Percentiles rank a stretch among this genome's conserved stretches.
Conservation (phyloP, 2,113 vertebrate species). For the Alosa alosa region DNA sequence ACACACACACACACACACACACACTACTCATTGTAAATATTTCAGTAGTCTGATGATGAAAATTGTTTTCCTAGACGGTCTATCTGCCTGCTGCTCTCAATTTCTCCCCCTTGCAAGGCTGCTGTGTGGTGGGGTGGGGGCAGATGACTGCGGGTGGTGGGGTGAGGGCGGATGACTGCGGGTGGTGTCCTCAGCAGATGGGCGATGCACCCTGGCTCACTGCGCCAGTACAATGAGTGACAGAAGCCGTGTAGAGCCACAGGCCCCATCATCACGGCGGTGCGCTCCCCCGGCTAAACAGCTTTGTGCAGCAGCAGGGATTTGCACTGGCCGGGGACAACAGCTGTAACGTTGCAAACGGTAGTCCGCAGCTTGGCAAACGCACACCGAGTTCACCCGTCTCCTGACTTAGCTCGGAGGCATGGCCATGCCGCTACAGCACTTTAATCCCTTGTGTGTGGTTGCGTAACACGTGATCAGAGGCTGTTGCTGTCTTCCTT, state of each 20-base stretch:
- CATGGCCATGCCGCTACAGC: not conserved
- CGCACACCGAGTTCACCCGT: conserved; percentile 24
- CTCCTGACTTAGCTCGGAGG: not conserved
- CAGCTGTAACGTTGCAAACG: conserved; percentile 23
- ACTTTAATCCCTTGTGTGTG: not conserved
- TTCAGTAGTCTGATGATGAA: not conserved
- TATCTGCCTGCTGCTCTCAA: not conserved
- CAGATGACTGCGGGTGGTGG: not conserved
- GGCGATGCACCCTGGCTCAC: not conserved
- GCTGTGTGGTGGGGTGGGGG: not conserved
- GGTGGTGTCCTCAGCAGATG: not conserved
- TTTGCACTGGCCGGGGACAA: conserved; percentile 20
- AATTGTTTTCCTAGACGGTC: not conserved
- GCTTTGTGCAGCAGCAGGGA: conserved; percentile 4
- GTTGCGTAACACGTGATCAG: not conserved
- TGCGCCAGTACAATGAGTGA: not conserved
- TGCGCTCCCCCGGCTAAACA: not conserved
- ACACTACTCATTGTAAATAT: not conserved
- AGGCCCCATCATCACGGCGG: not conserved
- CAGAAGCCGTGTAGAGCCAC: not conserved
- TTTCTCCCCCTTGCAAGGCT: not conserved
- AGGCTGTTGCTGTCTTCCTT: not conserved
- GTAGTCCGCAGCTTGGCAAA: conserved; percentile 14
- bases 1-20: not conserved
- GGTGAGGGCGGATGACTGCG: not conserved